Conservation (phyloP, 1,140 invertebrate genomes). For the Tribolium madens region DNA sequence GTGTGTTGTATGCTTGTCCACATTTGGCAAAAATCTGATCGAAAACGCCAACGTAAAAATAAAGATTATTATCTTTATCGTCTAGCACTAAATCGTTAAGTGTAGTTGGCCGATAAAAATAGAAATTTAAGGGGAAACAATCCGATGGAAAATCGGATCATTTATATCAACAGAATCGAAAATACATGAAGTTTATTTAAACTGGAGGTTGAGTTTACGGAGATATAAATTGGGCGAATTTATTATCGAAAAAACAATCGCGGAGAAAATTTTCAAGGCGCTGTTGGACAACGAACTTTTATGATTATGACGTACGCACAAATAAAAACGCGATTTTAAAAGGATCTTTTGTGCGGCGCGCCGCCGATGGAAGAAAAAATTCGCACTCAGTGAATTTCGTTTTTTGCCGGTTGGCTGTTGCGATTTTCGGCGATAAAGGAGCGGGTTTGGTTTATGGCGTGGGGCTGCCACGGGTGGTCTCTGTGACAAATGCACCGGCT, state of each 20-base stretch:
- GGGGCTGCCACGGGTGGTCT: background rate
- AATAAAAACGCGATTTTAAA: background rate
- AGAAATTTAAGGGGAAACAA: background rate
- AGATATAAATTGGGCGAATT: background rate
- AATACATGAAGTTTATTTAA: background rate
- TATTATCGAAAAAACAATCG: background rate
- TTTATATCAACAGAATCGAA: background rate
- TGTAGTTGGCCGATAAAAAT: background rate
- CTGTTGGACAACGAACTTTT: background rate
- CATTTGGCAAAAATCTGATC: background rate
- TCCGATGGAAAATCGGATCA: background rate
- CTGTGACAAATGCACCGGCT: background rate
- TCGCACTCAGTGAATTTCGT: background rate
- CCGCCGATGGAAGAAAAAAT: background rate
- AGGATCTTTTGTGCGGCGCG: background rate
- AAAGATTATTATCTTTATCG: background rate
- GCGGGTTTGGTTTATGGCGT: background rate
- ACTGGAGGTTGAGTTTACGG: background rate
- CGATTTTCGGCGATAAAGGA: background rate
- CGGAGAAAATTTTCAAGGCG: background rate
- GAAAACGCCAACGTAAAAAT: background rate
- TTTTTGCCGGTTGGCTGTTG: background rate
- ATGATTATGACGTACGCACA: background rate
- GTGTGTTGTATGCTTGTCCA: background rate
- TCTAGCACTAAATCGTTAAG: background rate